Evolutionary conservation across 1,140 invertebrate species (phyloP), one percentile per base, ranked within the genome.

Genomic region (Drosophila nigrodunni): DNA sequence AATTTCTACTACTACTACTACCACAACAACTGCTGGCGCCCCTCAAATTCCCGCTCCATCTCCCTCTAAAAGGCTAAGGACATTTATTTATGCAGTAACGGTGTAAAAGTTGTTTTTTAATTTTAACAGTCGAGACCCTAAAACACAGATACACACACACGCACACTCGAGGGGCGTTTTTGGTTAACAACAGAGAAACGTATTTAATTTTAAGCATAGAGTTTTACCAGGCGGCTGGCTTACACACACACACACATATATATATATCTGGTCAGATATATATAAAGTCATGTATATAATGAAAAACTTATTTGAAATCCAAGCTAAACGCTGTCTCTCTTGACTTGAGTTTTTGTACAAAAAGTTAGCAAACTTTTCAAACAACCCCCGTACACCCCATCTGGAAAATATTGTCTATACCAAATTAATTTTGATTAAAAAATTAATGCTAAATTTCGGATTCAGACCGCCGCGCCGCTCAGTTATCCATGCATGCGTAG

Each of bases 51-150:
- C 64, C 65, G 15, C 60, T 44, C 55, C 30, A 18, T 35, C 35
- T 61, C 65, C 74, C 66, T 34, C 49, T n/a, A 15, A 80, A 83
- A 60, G 77, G 83, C 83, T 88, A 88, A 88, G 83, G 83, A 89
- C 70, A 72, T 77, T 88, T 80, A 83, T 80, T 88, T 82, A 82
- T 87, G 77, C 82, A 88, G 52, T 43, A 54, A 41, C 50, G 85
- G 74, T 87, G 80, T 83, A 83, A 75, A 80, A 88, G 83, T 88
- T 88, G 83, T 88, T 88, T 88, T 88, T 89, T 88, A 88, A 89
- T 88, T 88, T 88, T 88, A 88, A 72, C 57, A 52, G 61, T 46
- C 55, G 15, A 37, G 37, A 61, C 49, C n/a, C 21, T 35, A 30
- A 30, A 30, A 30, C 3, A 43, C 55, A 74, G 18, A 39, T 37